phyloP scores from a whole-genome alignment of 2,797 vertebrate genomes.

The Lerista edwardsae region DNA sequence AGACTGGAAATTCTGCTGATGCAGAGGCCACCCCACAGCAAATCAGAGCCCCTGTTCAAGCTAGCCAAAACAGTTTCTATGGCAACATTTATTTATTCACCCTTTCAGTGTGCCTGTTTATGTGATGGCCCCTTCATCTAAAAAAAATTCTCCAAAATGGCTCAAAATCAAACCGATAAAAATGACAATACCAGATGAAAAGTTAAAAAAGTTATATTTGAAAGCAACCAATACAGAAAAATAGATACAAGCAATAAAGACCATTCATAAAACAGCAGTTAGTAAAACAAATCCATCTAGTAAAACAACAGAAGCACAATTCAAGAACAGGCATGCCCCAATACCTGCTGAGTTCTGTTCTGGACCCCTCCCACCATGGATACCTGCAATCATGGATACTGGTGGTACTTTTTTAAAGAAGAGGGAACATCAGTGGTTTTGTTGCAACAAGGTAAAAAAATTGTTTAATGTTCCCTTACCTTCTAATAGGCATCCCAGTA shows the following conservation, averaged over 20 bases:
- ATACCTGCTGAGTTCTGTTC: too few species aligned
- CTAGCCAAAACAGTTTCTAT: neutral
- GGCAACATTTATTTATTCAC: neutral
- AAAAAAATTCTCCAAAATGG: neutral
- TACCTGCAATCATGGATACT: too few species aligned
- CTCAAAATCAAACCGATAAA: neutral
- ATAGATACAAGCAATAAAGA: neutral
- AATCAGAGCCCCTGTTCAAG: neutral
- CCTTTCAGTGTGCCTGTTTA: neutral
- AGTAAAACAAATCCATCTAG: neutral
- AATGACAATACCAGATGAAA: neutral
- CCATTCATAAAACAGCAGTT: neutral
- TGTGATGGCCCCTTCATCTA: neutral
- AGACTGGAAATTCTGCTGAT: constrained; percentile 13
- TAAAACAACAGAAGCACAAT: neutral
- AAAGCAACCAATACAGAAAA: neutral
- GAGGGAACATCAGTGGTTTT: too few species aligned
- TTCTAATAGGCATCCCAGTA: too few species aligned
- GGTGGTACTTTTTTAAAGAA: too few species aligned
- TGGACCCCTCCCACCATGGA: too few species aligned
- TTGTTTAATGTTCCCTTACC: too few species aligned
- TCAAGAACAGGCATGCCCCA: too few species aligned
- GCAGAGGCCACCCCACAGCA: neutral
- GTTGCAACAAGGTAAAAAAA: too few species aligned
- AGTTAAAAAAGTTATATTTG: too few species aligned